A percentile compares a stretch with the other conserved stretches of the same genome.
Conservation (phyloP, 2,113 vertebrate genomes). For the Microcebus murinus region DNA sequence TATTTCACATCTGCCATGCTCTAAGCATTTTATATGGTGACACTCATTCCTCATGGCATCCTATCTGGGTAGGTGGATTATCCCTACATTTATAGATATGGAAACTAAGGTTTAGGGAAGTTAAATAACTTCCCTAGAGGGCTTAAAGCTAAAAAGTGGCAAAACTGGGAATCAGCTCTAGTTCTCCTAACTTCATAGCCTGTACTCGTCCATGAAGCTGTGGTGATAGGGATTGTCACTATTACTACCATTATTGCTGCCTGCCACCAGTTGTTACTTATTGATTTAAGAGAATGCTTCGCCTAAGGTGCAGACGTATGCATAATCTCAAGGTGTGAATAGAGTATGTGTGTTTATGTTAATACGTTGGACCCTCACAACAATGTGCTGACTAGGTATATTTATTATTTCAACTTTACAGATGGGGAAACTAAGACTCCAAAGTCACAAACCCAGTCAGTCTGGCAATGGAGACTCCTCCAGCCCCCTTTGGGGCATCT, state of each 20-base stretch:
- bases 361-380: background rate
- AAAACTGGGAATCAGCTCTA: background rate
- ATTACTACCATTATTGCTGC: background rate
- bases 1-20: background rate
- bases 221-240: background rate
- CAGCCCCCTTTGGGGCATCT: background rate
- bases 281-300: background rate
- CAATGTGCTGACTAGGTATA: background rate
- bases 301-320: accelerated
- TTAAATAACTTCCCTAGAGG: background rate
- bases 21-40: background rate
- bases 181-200: background rate
- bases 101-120: background rate
- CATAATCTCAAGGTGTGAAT: background rate
- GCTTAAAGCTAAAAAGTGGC: background rate
- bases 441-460: background rate
- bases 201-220: background rate
- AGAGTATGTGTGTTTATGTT: background rate
- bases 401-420: background rate
- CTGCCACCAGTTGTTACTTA: background rate
- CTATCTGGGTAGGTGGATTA: background rate
- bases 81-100: background rate
- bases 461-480: background rate
- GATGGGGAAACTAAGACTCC: background rate
- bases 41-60: background rate